Percentiles rank a stretch among this genome's conserved stretches.
These are phyloP conservation scores for Carduelis carduelis DNA, from an alignment of 2,797 vertebrate species.

Conservation along the genomic window DNA sequence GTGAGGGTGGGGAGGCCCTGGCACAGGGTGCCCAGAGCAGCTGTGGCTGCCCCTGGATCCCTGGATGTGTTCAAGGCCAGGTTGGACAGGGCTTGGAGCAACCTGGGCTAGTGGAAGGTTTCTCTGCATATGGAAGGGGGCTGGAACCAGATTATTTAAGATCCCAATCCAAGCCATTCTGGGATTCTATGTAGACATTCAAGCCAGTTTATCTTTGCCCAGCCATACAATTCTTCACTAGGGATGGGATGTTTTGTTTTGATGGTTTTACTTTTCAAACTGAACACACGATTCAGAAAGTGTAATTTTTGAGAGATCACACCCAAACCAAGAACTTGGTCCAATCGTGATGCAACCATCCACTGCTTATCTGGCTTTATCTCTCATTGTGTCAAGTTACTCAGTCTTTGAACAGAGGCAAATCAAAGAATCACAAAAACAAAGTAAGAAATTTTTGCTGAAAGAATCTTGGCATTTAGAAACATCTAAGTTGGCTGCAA, in stretches of 20 bases:
- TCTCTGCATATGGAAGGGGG: neutral
- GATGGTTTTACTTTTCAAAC: neutral
- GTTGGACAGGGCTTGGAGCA: fast-evolving
- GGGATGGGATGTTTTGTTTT: neutral
- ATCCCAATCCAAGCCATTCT: neutral
- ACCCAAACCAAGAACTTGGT: neutral
- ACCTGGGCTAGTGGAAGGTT: fast-evolving
- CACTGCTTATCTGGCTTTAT: neutral
- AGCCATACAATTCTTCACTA: neutral
- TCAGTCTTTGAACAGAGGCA: neutral
- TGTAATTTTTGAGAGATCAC: neutral
- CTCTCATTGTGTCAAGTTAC: neutral
- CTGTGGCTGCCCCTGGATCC: neutral
- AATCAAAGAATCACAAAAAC: neutral
- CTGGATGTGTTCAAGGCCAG: neutral
- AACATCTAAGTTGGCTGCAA: neutral
- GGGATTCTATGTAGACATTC: neutral
- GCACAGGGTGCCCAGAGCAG: neutral
- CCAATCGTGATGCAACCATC: neutral
- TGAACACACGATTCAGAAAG: neutral
- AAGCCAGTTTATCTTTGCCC: neutral
- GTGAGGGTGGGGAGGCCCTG: neutral
- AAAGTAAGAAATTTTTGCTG: neutral
- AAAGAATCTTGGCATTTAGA: neutral
- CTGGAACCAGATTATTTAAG: neutral